Evolutionary conservation across 1,140 invertebrate genomes (phyloP).

Genomic region (Lordiphosa mommai): DNA sequence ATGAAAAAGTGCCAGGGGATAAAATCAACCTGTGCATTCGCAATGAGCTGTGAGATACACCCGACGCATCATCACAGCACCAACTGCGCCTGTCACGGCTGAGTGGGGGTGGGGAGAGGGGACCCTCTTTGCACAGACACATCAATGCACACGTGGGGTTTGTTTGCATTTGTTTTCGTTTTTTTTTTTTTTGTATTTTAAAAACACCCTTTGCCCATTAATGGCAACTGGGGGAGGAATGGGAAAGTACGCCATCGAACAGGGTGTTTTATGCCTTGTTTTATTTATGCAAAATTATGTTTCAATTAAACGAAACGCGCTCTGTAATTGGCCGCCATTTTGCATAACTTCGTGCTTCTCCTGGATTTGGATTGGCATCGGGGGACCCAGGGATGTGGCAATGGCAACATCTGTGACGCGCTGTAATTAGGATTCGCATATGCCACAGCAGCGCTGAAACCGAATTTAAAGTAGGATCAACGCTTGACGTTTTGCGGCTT

Average conservation of each 20-base stretch:
- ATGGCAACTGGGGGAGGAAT: slow-evolving; percentile 15
- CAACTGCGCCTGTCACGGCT: slow-evolving; percentile 15
- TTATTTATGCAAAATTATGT: slow-evolving; percentile 79
- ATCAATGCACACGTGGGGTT: slow-evolving; percentile 21
- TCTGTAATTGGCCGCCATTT: slow-evolving; percentile 66
- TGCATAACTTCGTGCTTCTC: slow-evolving; percentile 7
- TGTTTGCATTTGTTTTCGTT: slow-evolving; percentile 33
- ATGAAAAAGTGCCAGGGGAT: slow-evolving; percentile 70
- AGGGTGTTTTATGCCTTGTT: slow-evolving; percentile 77
- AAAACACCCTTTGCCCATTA: slow-evolving; percentile 60
- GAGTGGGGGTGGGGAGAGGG: slow-evolving; percentile 28
- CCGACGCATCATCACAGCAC: slow-evolving; percentile 32
- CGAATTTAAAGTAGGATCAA: slow-evolving; percentile 76
- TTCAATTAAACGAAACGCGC: slow-evolving; percentile 75
- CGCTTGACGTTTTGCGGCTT: slow-evolving; percentile 49
- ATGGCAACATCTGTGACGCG: slow-evolving; percentile 60
- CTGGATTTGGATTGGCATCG: neutral
- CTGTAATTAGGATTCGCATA: slow-evolving; percentile 70
- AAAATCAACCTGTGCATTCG: slow-evolving; percentile 78
- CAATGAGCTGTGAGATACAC: slow-evolving; percentile 67
- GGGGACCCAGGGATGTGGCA: slow-evolving; percentile 11
- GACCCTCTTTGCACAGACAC: slow-evolving; percentile 56
- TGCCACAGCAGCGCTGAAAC: slow-evolving; percentile 44
- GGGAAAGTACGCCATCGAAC: slow-evolving; percentile 34
- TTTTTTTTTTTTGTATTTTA: slow-evolving; percentile 26